Base-by-base conservation (phyloP, 1,140 invertebrate species). In the Pygmarrhopalites habei region DNA sequence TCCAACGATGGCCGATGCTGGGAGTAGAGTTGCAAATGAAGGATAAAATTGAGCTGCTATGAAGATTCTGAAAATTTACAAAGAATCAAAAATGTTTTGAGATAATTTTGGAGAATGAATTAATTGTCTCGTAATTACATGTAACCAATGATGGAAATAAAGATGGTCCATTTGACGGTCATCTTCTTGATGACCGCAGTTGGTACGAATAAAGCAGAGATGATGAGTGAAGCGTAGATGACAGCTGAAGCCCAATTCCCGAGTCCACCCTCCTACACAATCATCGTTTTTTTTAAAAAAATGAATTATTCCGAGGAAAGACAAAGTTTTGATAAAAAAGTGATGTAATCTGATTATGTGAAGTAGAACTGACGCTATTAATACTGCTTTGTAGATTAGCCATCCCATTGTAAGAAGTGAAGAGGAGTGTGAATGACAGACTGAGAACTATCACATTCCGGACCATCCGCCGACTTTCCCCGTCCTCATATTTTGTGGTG, bases 161-260 rank as follows among this genome's bases (percentile, higher is more conserved):
- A 90, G n/a, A 98, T 79, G 0, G 94, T 96, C 89, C 92, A 93
- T 77, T 98, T 98, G 59, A 92, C 92, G 15, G 92, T 95, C 60
- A 98, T 79, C 72, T 85, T 82, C 72, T 89, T 87, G 72, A 93
- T 55, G 51, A 23, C 51, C 7, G 7, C 5, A 28, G 25, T 55
- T 10, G 51, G 51, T 7, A 55, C 26, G 51, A 55, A 55, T 15
- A 55, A 12, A 32, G 51, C 29, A 26, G 51, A 28, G 23, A 28
- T 21, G 25, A 55, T 19, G 23, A 55, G 26, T 12, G 51, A 28
- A 26, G 51, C 32, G 35, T 57, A 57, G 14, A 57, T 15, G 14
- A 41, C n/a, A 12, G 32, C 12, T 4, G 32, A 35, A 23, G n/a
- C 12, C 28, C 28, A 57, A 21, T 57, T 29, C 30, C n/a, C 61